Conservation (phyloP, 2,797 vertebrate species). For the Gambusia yucatana region DNA sequence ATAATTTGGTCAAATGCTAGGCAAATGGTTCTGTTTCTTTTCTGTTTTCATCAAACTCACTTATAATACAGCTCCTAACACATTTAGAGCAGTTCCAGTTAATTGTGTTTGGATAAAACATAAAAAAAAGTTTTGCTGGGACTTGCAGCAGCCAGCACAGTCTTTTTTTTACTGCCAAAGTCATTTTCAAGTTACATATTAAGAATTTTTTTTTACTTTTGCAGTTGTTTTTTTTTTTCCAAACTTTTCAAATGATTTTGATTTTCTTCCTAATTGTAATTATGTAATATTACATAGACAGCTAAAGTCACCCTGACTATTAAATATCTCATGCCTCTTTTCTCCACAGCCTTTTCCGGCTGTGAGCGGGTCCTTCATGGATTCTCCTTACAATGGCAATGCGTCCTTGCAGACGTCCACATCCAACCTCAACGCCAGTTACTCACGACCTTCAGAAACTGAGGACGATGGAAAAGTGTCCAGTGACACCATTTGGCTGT, state of each 20-base stretch:
- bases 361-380: constrained; percentile 81
- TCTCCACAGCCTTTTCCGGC: constrained; percentile 73
- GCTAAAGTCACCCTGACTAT: background rate
- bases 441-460: constrained; percentile 71
- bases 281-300: background rate
- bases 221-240: background rate
- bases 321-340: background rate
- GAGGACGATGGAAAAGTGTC: constrained; percentile 81
- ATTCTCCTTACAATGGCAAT: constrained; percentile 83
- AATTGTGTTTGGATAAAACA: background rate
- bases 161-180: background rate
- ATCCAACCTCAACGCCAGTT: constrained; percentile 78
- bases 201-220: background rate
- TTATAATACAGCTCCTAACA: background rate
- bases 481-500: constrained; percentile 84
- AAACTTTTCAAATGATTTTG: background rate
- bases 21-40: background rate
- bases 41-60: background rate
- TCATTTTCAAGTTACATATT: background rate
- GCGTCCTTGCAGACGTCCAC: constrained; percentile 78
- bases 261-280: background rate
- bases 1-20: background rate
- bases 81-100: background rate
- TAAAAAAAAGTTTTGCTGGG: background rate
- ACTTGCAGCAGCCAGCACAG: background rate